phyloP scores from a whole-genome alignment of 2,888 invertebrate species.

The Pristionchus japonicus region DNA sequence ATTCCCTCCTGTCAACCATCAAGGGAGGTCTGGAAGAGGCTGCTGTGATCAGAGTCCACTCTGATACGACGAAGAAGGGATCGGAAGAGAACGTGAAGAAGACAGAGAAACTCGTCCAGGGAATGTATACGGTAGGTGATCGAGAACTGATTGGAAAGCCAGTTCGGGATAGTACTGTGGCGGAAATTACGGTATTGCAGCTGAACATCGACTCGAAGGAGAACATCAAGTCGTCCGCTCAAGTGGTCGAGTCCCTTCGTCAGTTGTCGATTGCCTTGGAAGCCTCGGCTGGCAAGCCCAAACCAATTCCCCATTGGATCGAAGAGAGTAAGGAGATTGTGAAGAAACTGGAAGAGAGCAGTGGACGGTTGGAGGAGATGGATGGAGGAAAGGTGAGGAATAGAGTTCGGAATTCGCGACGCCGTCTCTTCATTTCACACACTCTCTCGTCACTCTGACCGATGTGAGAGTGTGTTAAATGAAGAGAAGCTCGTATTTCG shows the following conservation, averaged over 20 bases:
- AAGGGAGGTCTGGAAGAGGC: slow-evolving; percentile 41
- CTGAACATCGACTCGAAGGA: neutral
- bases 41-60: slow-evolving; percentile 13
- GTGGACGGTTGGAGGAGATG: slow-evolving; percentile 43
- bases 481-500: too few relatives aligned
- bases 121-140: neutral
- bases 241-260: slow-evolving; percentile 38
- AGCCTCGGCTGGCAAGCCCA: slow-evolving; percentile 31
- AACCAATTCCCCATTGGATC: slow-evolving; percentile 42
- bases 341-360: slow-evolving; percentile 40
- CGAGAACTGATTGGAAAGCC: too few relatives aligned
- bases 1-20: neutral
- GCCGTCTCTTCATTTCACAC: too few relatives aligned
- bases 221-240: neutral
- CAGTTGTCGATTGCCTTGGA: slow-evolving; percentile 18
- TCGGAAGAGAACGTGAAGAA: slow-evolving; percentile 34
- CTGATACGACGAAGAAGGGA: slow-evolving; percentile 27
- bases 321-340: slow-evolving; percentile 49
- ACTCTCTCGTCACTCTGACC: too few relatives aligned
- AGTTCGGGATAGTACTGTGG: neutral
- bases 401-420: neutral
- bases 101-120: neutral
- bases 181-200: neutral
- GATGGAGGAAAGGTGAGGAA: slow-evolving; percentile 17
- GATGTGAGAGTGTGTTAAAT: too few relatives aligned